Evolutionary conservation across 92 coral and sea anemone species (phyloP).

Genomic region (Epizoanthus ramosus): DNA sequence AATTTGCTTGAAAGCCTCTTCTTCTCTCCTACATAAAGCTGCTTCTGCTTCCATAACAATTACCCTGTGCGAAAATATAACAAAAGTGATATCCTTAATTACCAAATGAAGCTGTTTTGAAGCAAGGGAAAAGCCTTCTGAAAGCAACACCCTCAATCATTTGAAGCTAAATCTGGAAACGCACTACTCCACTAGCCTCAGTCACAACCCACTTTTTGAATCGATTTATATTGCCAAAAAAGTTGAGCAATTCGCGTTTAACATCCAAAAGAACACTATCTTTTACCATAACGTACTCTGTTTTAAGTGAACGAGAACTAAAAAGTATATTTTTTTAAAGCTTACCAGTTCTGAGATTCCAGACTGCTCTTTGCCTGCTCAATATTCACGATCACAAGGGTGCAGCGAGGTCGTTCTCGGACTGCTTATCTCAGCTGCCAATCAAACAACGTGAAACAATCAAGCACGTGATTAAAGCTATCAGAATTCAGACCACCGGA

Average conservation of each 20-base stretch:
- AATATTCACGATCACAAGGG: conserved; percentile 37
- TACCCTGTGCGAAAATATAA: conserved; percentile 1
- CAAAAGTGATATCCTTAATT: conserved; percentile 8
- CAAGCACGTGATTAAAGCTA: conserved; percentile 70
- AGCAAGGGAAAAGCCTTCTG: conserved; percentile 10
- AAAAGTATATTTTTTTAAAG: conserved; percentile 33
- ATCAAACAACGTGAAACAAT: conserved; percentile 78
- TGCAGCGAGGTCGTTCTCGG: conserved; percentile 57
- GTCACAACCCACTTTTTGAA: conserved; percentile 32
- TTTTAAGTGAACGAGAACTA: not conserved
- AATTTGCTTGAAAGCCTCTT: conserved; percentile 29
- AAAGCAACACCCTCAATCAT: conserved; percentile 36
- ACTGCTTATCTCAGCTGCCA: conserved; percentile 81
- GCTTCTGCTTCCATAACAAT: conserved; percentile 30
- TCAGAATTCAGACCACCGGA: conserved; percentile 76
- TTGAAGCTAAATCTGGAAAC: conserved; percentile 25
- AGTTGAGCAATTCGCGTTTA: conserved; percentile 13
- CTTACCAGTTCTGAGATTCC: conserved; percentile 39
- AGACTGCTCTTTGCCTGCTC: conserved; percentile 37
- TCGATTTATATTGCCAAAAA: conserved; percentile 22
- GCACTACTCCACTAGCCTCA: conserved; percentile 16
- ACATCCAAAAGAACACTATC: conserved; percentile 26
- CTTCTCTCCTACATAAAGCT: conserved; percentile 24
- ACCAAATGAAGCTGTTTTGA: not conserved
- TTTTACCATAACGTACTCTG: not conserved